Evolutionary conservation across 2,113 vertebrate species (phyloP).

Genomic region (Spermophilus dauricus): DNA sequence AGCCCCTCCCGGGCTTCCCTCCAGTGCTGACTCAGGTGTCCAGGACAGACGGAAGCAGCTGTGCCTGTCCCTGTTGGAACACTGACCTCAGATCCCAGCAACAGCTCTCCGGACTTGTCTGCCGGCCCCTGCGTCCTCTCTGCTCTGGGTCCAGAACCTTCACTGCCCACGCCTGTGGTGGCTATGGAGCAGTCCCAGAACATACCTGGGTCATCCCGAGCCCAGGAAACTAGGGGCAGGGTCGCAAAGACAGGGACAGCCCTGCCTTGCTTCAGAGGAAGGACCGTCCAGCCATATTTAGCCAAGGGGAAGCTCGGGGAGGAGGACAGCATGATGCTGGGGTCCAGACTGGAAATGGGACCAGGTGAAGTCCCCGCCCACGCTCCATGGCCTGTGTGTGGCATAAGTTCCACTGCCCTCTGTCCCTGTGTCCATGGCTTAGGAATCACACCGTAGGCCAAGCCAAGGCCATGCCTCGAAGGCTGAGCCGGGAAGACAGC

Average conservation of each 20-base stretch:
- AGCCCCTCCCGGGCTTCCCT: rapidly evolving
- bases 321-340: too few species aligned
- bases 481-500: neutral
- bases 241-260: neutral
- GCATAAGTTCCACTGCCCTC: too few species aligned
- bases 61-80: neutral
- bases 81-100: neutral
- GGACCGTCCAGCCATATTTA: neutral
- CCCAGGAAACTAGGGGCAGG: neutral
- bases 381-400: too few species aligned
- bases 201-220: rapidly evolving
- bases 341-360: too few species aligned
- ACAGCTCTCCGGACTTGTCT: neutral
- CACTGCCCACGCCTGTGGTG: rapidly evolving
- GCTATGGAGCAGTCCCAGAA: neutral
- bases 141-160: rapidly evolving
- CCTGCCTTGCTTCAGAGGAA: neutral
- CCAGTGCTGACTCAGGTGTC: neutral
- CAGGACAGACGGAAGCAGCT: neutral
- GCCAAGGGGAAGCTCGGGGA: rapidly evolving
- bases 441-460: too few species aligned
- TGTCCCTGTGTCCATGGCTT: too few species aligned
- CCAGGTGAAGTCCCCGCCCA: too few species aligned
- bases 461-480: too few species aligned
- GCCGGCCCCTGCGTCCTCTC: neutral